Evolutionary conservation across 2,797 vertebrate species (phyloP), one percentile per base, ranked within the genome.

Genomic region (Spinibarbus caldwelli): DNA sequence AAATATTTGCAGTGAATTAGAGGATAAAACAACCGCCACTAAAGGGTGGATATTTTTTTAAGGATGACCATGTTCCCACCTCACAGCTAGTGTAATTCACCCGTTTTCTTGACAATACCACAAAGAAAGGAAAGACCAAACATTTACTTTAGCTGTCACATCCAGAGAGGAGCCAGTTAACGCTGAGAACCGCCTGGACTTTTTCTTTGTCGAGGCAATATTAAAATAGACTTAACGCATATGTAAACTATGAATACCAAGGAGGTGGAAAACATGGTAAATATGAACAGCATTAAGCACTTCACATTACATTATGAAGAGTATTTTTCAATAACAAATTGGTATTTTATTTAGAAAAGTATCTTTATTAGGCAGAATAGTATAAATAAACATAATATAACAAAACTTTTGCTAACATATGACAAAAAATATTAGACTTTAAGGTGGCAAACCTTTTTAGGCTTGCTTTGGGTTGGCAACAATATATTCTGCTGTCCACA

Each of bases 401-500:
- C 78, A 73, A 91, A 89, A 91, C 67, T 80, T 89, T 82, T 89
- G 75, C 66, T 85, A 68, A 91, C 89, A 90, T 82, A 88, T 84
- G 89, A 90, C 88, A 90, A 87, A 90, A 85, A 88, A 78, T 15
- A 14, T 62, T 78, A 62, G 36, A 23, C 29, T 52, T 76, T 76
- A 76, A 52, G 45, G 47, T 29, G 6, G 72, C 34, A 78, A 78
- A 64, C 72, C 89, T 86, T 57, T 83, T 81, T 72, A 90, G 88
- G 83, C 90, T 88, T 93, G 92, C 90, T 93, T 94, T 92, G 88
- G 89, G 91, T 83, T 86, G 92, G 88, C 88, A 94, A 88, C 90
- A 86, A 83, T 88, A 93, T 89, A 93, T 92, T 91, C 92, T 91
- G 92, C 90, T 95, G 94, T 89, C 89, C 90, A 92, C 90, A 93